Conservation (phyloP, 2,113 vertebrate genomes). For the Nematolebias whitei region DNA sequence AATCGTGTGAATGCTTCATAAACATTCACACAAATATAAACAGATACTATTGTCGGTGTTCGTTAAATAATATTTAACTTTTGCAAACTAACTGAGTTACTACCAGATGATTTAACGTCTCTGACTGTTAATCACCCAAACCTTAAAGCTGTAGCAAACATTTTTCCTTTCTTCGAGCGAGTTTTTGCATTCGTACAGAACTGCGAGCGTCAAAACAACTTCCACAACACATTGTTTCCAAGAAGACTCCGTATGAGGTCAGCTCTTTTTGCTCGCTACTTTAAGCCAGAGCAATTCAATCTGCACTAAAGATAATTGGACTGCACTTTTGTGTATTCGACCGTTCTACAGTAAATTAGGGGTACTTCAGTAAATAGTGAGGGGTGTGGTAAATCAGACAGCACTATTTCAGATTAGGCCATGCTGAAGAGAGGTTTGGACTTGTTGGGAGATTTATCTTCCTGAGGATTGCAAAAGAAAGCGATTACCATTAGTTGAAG, state of each 20-base stretch:
- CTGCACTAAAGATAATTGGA: constrained; percentile 76
- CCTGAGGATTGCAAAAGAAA: constrained; percentile 59
- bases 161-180: neutral
- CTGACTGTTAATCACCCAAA: too few species aligned
- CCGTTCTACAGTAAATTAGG: constrained; percentile 70
- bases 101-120: too few species aligned
- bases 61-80: too few species aligned
- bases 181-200: constrained; percentile 13
- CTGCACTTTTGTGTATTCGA: constrained; percentile 62
- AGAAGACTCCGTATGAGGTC: constrained; percentile 36
- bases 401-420: constrained; percentile 71
- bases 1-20: too few species aligned
- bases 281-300: constrained; percentile 67
- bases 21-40: too few species aligned
- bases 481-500: constrained; percentile 47
- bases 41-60: too few species aligned
- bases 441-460: constrained; percentile 52
- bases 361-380: constrained; percentile 71
- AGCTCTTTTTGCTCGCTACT: constrained; percentile 53
- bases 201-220: constrained; percentile 2
- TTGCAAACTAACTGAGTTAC: too few species aligned
- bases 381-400: constrained; percentile 69
- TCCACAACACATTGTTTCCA: constrained; percentile 47
- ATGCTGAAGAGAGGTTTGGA: constrained; percentile 43
- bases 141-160: too few species aligned